Percentiles rank a stretch among this genome's conserved stretches.
Evolutionary conservation across 2,888 invertebrate genomes (phyloP).

Genomic region (Micoletzkya japonica): DNA sequence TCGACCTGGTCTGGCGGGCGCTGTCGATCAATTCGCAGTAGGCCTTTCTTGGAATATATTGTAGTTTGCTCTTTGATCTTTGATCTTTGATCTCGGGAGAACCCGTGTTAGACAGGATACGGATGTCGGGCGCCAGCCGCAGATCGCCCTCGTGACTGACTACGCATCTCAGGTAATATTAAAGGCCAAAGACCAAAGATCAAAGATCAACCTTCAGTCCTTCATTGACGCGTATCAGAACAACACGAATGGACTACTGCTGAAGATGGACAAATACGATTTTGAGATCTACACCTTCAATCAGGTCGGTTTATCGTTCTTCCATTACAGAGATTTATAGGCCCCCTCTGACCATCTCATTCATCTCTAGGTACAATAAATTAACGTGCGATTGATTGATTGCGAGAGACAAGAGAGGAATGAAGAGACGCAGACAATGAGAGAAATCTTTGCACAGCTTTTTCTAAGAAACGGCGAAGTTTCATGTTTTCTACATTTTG

Average conservation of each 20-base stretch:
- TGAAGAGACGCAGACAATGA: too few relatives aligned
- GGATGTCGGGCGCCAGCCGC: conserved; percentile 29
- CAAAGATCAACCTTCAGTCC: conserved; percentile 12
- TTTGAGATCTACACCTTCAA: conserved; percentile 37
- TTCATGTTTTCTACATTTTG: too few relatives aligned
- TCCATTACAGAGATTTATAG: background rate
- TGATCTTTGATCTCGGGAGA: background rate
- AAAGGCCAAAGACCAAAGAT: background rate
- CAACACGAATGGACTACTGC: conserved; percentile 30
- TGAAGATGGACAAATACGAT: conserved; percentile 31
- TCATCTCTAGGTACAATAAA: too few relatives aligned
- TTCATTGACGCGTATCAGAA: conserved; percentile 34
- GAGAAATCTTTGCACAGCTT: too few relatives aligned
- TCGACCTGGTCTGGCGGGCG: conserved; percentile 18
- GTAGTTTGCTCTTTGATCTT: background rate
- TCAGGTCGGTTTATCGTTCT: conserved; percentile 12
- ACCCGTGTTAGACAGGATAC: background rate
- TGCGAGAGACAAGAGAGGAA: too few relatives aligned
- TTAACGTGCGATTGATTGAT: too few relatives aligned
- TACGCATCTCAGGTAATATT: conserved; percentile 38
- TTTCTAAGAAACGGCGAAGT: too few relatives aligned
- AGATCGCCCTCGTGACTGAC: conserved; percentile 44
- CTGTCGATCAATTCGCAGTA: conserved; percentile 1
- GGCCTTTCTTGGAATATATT: background rate
- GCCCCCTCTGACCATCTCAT: too few relatives aligned